Evolutionary conservation across 2,797 vertebrate species (phyloP).

Genomic region (Myotis myotis): DNA sequence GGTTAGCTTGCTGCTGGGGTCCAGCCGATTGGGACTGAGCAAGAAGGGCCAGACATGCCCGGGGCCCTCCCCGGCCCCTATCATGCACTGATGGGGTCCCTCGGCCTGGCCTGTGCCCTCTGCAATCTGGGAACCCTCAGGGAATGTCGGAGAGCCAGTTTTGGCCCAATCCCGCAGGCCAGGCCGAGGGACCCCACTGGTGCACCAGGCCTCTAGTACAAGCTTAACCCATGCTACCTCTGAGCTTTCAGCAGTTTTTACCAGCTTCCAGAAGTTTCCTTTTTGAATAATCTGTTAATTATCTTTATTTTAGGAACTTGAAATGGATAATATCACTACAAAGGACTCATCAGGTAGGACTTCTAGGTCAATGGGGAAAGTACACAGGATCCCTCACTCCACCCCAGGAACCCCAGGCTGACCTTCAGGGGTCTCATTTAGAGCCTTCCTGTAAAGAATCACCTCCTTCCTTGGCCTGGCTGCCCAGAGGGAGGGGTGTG

Average conservation of each 20-base stretch:
- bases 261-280: conserved; percentile 38
- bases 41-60: too few species aligned
- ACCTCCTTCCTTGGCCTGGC: neutral
- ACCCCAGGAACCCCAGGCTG: neutral
- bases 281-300: neutral
- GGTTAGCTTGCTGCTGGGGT: too few species aligned
- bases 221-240: neutral
- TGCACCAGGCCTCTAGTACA: too few species aligned
- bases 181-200: too few species aligned
- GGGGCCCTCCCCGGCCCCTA: accelerated
- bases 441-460: conserved; percentile 12
- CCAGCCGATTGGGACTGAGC: too few species aligned
- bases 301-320: neutral
- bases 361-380: neutral
- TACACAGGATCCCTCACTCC: neutral
- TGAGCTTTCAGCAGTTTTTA: neutral
- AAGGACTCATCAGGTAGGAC: neutral
- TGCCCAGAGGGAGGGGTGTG: neutral
- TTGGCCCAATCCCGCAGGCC: too few species aligned
- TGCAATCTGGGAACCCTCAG: too few species aligned
- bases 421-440: neutral
- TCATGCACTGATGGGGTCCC: too few species aligned
- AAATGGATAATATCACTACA: neutral
- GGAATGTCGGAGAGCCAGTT: too few species aligned
- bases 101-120: too few species aligned